phyloP scores from a whole-genome alignment of 2,888 invertebrate species.

The Zonitis immaculata region DNA sequence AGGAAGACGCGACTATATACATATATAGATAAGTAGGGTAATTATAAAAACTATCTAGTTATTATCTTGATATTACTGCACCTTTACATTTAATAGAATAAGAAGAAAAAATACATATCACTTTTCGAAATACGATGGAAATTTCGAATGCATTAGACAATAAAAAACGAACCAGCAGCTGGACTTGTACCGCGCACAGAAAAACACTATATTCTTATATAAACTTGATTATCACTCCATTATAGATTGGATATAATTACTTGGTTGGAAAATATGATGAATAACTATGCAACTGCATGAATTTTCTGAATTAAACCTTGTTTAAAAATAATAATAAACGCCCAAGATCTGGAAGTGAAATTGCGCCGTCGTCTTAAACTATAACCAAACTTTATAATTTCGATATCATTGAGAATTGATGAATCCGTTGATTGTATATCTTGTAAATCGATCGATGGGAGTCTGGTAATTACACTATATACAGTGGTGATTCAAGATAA shows the following conservation, averaged over 20 bases:
- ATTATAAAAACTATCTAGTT: slow-evolving; percentile 25
- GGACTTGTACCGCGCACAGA: slow-evolving; percentile 14
- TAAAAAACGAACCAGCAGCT: slow-evolving; percentile 20
- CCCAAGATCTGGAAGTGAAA: too few species aligned
- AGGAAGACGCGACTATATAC: too few species aligned
- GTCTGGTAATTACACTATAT: not conserved
- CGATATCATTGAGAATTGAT: not conserved
- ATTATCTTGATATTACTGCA: slow-evolving; percentile 29
- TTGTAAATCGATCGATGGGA: not conserved
- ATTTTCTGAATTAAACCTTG: too few species aligned
- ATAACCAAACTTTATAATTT: not conserved
- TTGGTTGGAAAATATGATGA: too few species aligned
- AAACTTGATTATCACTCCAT: not conserved
- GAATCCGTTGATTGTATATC: not conserved
- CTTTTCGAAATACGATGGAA: slow-evolving; percentile 14
- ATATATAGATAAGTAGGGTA: slow-evolving; percentile 25
- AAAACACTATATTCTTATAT: not conserved
- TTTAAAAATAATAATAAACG: too few species aligned
- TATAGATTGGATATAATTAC: not conserved
- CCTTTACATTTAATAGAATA: slow-evolving; percentile 18
- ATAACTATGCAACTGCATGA: too few species aligned
- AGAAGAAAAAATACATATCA: slow-evolving; percentile 20
- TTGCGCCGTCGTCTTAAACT: too few species aligned
- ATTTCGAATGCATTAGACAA: slow-evolving; percentile 22
- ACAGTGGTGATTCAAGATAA: not conserved